Evolutionary conservation across 2,113 vertebrate genomes (phyloP).

Genomic region (Calidris pugnax): DNA sequence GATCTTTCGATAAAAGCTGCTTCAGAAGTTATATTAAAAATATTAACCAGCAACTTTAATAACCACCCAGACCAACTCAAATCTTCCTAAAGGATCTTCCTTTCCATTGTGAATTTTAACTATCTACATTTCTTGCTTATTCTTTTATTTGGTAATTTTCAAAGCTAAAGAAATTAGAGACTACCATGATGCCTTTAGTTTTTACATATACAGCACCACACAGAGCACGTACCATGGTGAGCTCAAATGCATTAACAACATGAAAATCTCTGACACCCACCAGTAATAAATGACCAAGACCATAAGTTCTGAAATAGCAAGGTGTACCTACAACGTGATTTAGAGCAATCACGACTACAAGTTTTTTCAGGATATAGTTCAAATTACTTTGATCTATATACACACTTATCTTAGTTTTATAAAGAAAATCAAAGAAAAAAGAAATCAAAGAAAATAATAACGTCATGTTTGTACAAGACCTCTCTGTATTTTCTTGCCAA

Average conservation of each 20-base stretch:
- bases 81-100: conserved; percentile 22
- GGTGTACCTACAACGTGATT: background rate
- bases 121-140: background rate
- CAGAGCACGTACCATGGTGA: background rate
- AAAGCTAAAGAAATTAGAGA: conserved; percentile 40
- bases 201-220: background rate
- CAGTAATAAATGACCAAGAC: background rate
- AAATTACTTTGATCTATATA: conserved; percentile 2
- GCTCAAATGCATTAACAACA: background rate
- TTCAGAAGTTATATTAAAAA: conserved; percentile 64
- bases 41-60: conserved; percentile 44
- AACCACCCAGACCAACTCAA: background rate
- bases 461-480: background rate
- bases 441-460: background rate
- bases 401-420: background rate
- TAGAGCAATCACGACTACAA: background rate
- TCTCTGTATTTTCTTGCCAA: background rate
- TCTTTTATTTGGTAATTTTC: conserved; percentile 33
- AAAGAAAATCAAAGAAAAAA: background rate
- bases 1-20: conserved; percentile 57
- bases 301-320: background rate
- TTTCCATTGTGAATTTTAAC: conserved; percentile 5
- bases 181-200: background rate
- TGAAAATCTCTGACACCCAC: background rate
- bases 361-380: background rate